Base-by-base conservation (phyloP, 2,113 vertebrate genomes). In the Patagioenas fasciata region DNA sequence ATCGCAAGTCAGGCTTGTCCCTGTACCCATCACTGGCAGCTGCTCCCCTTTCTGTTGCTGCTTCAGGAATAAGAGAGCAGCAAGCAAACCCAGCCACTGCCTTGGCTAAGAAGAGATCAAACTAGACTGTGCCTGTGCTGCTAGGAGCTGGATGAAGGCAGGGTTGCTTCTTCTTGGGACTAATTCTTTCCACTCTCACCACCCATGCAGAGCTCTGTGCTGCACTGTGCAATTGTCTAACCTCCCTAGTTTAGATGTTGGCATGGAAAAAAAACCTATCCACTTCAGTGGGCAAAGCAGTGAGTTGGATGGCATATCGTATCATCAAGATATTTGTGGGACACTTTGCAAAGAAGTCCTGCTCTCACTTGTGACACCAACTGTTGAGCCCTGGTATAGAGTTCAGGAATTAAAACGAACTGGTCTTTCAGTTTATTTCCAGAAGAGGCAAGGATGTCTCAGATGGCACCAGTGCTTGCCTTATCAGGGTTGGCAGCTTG, bases 221-320 rank as follows among this genome's bases (percentile, higher is more conserved):
- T 77, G 40, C 1, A 0, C 58, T 38, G 5, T 53, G 20, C 10
- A 51, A 34, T 38, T 61, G 47, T 15, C n/a, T 65, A 36, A 50
- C 24, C 23, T 66, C 71, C 21, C n/a, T 36, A 15, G 15, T 32
- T 19, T 71, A 36, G 10, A 53, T 14, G 6, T 34, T 32, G 36
- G 18, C 38, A 19, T 36, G 23, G 21, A 28, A 69, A 80, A 72
- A 64, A 15, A 12, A 44, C 3, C 54, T 17, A 38, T 14, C 31
- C 28, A 16, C 20, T 56, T 53, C 9, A 24, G 20, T 1, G 0
- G 40, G 58, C 14, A 57, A 72, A 83, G 42, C 0, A 0, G 14
- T n/a, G 26, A 66, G 31, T 58, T 60, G 53, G 16, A 13, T 31
- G 21, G 8, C 51, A 15, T 34, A 25, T 36, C 28, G 6, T 34